These are phyloP conservation scores for Periparus ater DNA, from an alignment of 2,797 vertebrate species.

Conservation along the genomic window DNA sequence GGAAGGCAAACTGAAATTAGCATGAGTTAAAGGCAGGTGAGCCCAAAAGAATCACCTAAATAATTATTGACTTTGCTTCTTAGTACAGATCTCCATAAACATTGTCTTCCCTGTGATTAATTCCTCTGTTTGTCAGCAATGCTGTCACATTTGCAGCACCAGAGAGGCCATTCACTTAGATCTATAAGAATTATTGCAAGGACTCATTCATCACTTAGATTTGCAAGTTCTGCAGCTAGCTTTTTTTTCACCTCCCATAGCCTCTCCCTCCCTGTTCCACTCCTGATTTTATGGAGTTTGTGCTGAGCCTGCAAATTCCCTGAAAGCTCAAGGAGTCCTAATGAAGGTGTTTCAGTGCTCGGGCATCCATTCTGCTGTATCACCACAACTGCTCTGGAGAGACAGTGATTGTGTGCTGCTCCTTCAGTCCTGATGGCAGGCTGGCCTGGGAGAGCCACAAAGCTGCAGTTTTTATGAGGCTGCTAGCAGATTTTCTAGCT, in stretches of 20 bases:
- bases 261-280: neutral
- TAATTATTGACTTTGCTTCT: neutral
- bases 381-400: neutral
- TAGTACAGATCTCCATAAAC: neutral
- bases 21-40: neutral
- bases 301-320: neutral
- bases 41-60: neutral
- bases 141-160: neutral
- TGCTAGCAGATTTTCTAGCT: neutral
- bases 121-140: neutral
- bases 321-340: neutral
- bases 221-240: neutral
- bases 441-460: neutral
- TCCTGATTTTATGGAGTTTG: neutral
- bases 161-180: neutral
- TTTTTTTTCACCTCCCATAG: neutral
- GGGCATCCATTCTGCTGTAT: neutral
- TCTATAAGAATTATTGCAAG: slow-evolving; percentile 1
- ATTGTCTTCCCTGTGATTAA: neutral
- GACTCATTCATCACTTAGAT: neutral
- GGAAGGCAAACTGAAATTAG: neutral
- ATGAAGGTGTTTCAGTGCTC: neutral
- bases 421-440: neutral
- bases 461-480: neutral
- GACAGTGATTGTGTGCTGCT: neutral